Percentiles rank a stretch among this genome's conserved stretches.
These are phyloP conservation scores for Sebastes hopkinsi DNA, from an alignment of 2,797 vertebrate species.

Conservation along the genomic window DNA sequence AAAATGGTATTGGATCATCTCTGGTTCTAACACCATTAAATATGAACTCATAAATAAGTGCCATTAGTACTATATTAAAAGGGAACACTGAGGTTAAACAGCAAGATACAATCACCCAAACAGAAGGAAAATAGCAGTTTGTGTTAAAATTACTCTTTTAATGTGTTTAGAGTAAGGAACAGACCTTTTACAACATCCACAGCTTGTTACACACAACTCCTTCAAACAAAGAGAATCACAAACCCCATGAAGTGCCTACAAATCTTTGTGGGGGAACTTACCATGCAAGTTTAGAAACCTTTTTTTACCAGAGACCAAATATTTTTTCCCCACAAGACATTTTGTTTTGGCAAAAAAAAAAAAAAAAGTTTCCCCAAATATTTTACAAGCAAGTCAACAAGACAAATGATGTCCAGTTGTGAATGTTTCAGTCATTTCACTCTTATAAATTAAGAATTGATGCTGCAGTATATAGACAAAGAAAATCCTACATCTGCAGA, in stretches of 20 bases:
- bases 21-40: not conserved
- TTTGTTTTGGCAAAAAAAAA: not conserved
- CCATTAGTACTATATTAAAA: not conserved
- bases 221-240: conserved; percentile 51
- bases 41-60: not conserved
- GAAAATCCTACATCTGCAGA: conserved; percentile 27
- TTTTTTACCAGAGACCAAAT: conserved; percentile 1
- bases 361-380: not conserved
- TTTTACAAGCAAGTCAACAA: conserved; percentile 23
- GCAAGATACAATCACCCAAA: not conserved
- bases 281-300: conserved; percentile 32
- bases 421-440: conserved; percentile 22
- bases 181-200: conserved; percentile 61
- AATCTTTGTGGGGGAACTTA: conserved; percentile 7
- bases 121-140: not conserved
- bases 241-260: conserved; percentile 37
- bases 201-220: conserved; percentile 56
- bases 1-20: too few species aligned
- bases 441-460: conserved; percentile 39
- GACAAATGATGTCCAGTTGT: conserved; percentile 20
- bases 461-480: conserved; percentile 27
- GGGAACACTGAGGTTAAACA: not conserved
- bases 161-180: conserved; percentile 55
- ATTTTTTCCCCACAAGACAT: not conserved
- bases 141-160: conserved; percentile 66